A percentile compares a stretch with the other conserved stretches of the same genome.
Evolutionary conservation across 2,113 vertebrate species (phyloP).

Genomic region (Turdus rufiventris): DNA sequence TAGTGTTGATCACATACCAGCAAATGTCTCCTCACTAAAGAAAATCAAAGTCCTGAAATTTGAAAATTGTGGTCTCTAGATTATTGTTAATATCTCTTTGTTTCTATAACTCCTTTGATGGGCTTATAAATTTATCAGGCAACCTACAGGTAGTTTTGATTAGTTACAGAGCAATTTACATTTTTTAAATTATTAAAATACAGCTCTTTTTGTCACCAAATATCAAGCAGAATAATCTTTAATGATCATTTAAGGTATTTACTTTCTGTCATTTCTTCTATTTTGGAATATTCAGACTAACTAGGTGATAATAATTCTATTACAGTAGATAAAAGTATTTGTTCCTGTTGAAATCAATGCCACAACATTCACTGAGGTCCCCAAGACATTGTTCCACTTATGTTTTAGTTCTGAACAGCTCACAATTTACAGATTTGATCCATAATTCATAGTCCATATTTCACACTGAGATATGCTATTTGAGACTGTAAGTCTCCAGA

Average conservation of each 20-base stretch:
- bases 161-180: background rate
- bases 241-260: background rate
- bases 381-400: background rate
- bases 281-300: background rate
- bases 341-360: background rate
- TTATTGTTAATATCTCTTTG: background rate
- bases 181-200: background rate
- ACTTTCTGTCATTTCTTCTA: background rate
- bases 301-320: background rate
- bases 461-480: background rate
- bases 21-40: background rate
- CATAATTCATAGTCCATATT: background rate
- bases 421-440: background rate
- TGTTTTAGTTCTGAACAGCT: background rate
- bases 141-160: background rate
- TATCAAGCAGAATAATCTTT: background rate
- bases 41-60: background rate
- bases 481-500: background rate
- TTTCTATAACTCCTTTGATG: background rate
- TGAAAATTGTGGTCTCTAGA: background rate
- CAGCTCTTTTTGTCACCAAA: background rate
- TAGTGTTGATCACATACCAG: background rate
- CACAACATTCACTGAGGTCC: background rate
- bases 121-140: background rate
- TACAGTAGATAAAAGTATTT: background rate